Evolutionary conservation across 1,140 invertebrate genomes (phyloP).

Genomic region (Sinella curviseta): DNA sequence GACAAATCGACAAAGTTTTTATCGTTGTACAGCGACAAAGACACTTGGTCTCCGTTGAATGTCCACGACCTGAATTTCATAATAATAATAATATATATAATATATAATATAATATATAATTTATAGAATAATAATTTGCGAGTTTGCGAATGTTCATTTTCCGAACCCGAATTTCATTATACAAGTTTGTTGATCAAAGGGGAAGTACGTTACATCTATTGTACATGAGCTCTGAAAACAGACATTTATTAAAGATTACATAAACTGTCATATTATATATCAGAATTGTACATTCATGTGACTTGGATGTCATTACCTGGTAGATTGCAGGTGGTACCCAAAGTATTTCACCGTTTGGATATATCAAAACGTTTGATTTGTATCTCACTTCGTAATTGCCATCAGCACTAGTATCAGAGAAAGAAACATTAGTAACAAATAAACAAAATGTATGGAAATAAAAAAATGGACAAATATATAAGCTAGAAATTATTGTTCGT

Average conservation of each 20-base stretch:
- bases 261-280: neutral
- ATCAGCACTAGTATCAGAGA: slow-evolving; percentile 75
- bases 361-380: slow-evolving; percentile 95
- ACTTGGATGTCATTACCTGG: slow-evolving; percentile 59
- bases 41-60: slow-evolving; percentile 96
- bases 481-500: too few relatives aligned
- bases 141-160: slow-evolving; percentile 13
- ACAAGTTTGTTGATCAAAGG: slow-evolving; percentile 98
- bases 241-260: slow-evolving; percentile 11
- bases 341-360: slow-evolving; percentile 85
- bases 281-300: neutral
- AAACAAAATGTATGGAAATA: neutral
- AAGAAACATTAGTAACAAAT: slow-evolving; percentile 28
- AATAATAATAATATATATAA: too few relatives aligned
- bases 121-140: too few relatives aligned
- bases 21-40: slow-evolving; percentile 87
- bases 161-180: slow-evolving; percentile 99
- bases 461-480: too few relatives aligned
- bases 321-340: slow-evolving; percentile 99
- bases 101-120: neutral
- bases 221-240: slow-evolving; percentile 90
- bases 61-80: slow-evolving; percentile 99
- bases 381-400: slow-evolving; percentile 95
- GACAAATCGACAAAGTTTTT: slow-evolving; percentile 93
- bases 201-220: slow-evolving; percentile 98